phyloP scores from a whole-genome alignment of 2,113 vertebrate species.

The Heterocephalus glaber region DNA sequence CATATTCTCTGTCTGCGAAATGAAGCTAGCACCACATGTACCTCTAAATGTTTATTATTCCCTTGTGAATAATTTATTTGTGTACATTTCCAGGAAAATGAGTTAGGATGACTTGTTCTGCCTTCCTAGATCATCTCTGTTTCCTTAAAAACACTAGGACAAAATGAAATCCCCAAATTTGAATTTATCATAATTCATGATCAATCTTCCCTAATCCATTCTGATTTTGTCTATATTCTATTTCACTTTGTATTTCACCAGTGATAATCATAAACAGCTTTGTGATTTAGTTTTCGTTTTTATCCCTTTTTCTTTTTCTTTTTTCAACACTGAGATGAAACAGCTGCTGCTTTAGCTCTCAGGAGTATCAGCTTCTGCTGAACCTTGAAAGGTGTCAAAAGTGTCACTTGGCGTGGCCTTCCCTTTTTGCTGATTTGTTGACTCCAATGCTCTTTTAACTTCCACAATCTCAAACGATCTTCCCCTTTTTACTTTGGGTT shows the following conservation, averaged over 20 bases:
- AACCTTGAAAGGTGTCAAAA: background rate
- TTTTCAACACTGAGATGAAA: constrained; percentile 9
- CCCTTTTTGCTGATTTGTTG: constrained; percentile 19
- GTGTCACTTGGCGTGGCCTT: background rate
- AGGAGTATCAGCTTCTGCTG: constrained; percentile 8
- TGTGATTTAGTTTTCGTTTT: background rate
- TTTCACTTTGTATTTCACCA: constrained; percentile 3
- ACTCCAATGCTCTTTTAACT: background rate
- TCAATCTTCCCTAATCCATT: background rate
- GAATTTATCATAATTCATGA: background rate
- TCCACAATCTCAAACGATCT: background rate
- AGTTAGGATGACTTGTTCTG: background rate
- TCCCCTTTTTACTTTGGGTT: background rate
- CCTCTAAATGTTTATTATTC: constrained; percentile 54
- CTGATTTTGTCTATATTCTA: background rate
- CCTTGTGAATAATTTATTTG: constrained; percentile 22
- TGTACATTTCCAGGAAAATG: constrained; percentile 33
- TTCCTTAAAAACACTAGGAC: constrained; percentile 36
- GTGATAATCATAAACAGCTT: background rate
- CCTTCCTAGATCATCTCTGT: background rate
- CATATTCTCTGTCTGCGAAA: constrained; percentile 16
- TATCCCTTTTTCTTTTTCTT: background rate
- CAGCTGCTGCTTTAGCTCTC: background rate
- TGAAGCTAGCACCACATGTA: background rate
- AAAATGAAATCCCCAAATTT: constrained; percentile 33